Base-by-base conservation (phyloP, 1,140 invertebrate genomes). In the Camponotus pennsylvanicus region DNA sequence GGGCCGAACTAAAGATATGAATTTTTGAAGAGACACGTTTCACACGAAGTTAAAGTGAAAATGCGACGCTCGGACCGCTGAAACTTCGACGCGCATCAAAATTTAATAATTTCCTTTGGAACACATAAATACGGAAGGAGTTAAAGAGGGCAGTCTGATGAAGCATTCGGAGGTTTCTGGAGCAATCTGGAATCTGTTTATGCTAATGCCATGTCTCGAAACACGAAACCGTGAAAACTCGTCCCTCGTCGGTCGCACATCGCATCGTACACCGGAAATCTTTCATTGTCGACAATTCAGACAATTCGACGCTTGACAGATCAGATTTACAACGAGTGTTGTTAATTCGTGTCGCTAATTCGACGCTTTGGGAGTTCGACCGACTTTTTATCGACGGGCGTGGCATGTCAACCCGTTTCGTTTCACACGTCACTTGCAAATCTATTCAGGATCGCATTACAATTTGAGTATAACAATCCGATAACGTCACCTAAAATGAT, bases 201-300 rank as follows among this genome's bases (percentile, higher is more conserved):
- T 21, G 9, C 7, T 61, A 63, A 59, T 21, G 7, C 3, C 2
- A 11, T 52, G 34, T 4, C 40, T n/a, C 6, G 27, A 42, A 75
- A 88, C 59, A 75, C 57, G 37, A 61, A 88, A 88, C 45, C 61
- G 88, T 88, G 82, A 86, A 89, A 89, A 88, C 34, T 82, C 64
- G 37, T 69, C 75, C 4, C 61, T 63, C 42, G 13, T 11, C 21
- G 37, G n/a, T 52, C 76, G n/a, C 27, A 42, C 66, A 52, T 67
- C 63, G n/a, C n/a, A 49, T 27, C n/a, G 42, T 27, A 66, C 79
- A 49, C 90, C 92, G 92, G 91, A 92, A 92, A 88, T 89, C 87
- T 90, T 90, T 91, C 86, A 87, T 92, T 92, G 88, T 59, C 78
- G 77, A 86, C 91, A 80, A 92, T 92, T 92, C 89, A 79, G 88